These are phyloP conservation scores for Apaloderma vittatum DNA, from an alignment of 2,113 vertebrate genomes.

Conservation along the genomic window DNA sequence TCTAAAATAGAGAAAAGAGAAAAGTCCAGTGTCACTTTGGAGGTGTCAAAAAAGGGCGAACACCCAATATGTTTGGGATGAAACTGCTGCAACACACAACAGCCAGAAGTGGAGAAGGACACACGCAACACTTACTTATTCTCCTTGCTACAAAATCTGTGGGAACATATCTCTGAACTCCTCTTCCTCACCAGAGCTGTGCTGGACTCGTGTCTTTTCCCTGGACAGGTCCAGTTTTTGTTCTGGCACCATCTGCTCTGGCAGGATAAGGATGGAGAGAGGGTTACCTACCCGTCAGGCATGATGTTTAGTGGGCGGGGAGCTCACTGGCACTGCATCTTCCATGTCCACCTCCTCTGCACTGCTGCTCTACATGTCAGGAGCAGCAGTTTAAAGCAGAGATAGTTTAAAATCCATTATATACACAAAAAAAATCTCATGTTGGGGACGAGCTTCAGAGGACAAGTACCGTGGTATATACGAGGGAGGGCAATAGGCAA, in stretches of 20 bases:
- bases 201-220: background rate
- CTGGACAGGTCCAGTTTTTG: background rate
- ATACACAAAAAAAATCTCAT: background rate
- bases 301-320: background rate
- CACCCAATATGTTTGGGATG: background rate
- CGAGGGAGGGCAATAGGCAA: background rate
- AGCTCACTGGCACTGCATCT: accelerated
- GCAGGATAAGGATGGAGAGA: background rate
- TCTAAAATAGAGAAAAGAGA: background rate
- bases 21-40: background rate
- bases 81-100: background rate
- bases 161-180: background rate
- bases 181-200: background rate
- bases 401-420: background rate
- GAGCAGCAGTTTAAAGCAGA: background rate
- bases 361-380: background rate
- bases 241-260: background rate
- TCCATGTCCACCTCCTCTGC: background rate
- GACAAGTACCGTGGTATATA: background rate
- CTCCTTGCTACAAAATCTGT: background rate
- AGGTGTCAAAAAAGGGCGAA: background rate
- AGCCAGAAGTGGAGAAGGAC: background rate
- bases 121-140: accelerated
- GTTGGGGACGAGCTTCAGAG: background rate
- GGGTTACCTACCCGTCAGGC: background rate